A percentile compares a stretch with the other conserved stretches of the same genome.
Evolutionary conservation across 2,888 invertebrate species (phyloP).

Genomic region (Drosophila prostipennis): DNA sequence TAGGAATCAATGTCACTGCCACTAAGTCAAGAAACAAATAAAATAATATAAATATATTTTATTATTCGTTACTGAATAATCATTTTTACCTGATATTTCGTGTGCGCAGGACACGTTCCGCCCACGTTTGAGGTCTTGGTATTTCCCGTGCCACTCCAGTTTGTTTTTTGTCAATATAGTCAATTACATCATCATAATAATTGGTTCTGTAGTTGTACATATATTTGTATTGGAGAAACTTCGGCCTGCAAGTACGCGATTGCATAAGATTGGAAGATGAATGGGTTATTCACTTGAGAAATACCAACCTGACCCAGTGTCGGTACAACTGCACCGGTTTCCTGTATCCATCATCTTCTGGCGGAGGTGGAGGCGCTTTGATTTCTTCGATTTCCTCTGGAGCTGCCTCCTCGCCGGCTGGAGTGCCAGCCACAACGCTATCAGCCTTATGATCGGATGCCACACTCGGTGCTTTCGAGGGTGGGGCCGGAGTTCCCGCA

Average conservation of each 20-base stretch:
- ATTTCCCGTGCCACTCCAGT: slow-evolving; percentile 88
- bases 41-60: background rate
- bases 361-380: slow-evolving; percentile 84
- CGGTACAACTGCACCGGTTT: slow-evolving; percentile 89
- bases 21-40: slow-evolving; percentile 50
- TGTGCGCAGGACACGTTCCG: slow-evolving; percentile 91
- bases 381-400: slow-evolving; percentile 83
- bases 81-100: slow-evolving; percentile 84
- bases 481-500: slow-evolving; percentile 31
- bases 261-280: slow-evolving; percentile 1
- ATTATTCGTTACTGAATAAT: background rate
- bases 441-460: slow-evolving; percentile 79
- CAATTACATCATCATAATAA: slow-evolving; percentile 94
- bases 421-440: slow-evolving; percentile 68
- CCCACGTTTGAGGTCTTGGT: slow-evolving; percentile 93
- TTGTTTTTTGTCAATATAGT: slow-evolving; percentile 91
- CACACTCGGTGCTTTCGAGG: slow-evolving; percentile 82
- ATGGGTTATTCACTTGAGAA: background rate
- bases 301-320: slow-evolving; percentile 91
- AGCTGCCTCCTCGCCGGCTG: slow-evolving; percentile 60
- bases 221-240: slow-evolving; percentile 92
- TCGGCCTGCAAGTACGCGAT: slow-evolving; percentile 86
- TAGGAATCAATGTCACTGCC: slow-evolving; percentile 71
- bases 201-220: slow-evolving; percentile 93
- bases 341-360: slow-evolving; percentile 86